A percentile compares a stretch with the other conserved stretches of the same genome.
Evolutionary conservation across 2,888 invertebrate genomes (phyloP).

Genomic region (Drosophila pullipes): DNA sequence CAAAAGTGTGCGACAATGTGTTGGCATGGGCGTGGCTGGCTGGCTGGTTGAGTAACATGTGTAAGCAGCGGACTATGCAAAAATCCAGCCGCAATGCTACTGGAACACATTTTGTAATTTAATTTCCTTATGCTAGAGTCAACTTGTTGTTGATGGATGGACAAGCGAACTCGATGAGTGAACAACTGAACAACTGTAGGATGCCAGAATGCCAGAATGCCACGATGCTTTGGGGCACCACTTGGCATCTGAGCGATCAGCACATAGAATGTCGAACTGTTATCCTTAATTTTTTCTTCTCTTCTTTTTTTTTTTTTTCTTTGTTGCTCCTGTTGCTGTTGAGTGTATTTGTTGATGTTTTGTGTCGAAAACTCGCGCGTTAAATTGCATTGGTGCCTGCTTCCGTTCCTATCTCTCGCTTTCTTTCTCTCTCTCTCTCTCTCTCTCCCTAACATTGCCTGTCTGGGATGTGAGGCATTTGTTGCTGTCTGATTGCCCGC

Average conservation of each 20-base stretch:
- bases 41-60: slow-evolving; percentile 6
- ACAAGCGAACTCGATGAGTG: slow-evolving; percentile 31
- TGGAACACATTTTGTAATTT: slow-evolving; percentile 75
- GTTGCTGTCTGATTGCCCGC: slow-evolving; percentile 81
- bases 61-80: slow-evolving; percentile 46
- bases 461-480: slow-evolving; percentile 57
- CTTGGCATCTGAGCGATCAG: slow-evolving; percentile 48
- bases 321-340: slow-evolving; percentile 1
- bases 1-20: slow-evolving; percentile 36
- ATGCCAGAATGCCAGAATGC: slow-evolving; percentile 30
- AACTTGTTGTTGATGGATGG: slow-evolving; percentile 44
- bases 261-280: slow-evolving; percentile 24
- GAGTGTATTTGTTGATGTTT: slow-evolving; percentile 24
- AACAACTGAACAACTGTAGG: slow-evolving; percentile 11
- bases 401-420: slow-evolving; percentile 12
- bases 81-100: slow-evolving; percentile 52
- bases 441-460: slow-evolving; percentile 16
- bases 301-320: slow-evolving; percentile 7
- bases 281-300: slow-evolving; percentile 36
- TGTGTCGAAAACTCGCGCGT: slow-evolving; percentile 45
- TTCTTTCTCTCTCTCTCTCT: slow-evolving; percentile 6
- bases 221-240: slow-evolving; percentile 31
- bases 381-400: slow-evolving; percentile 61
- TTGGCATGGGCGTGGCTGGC: slow-evolving; percentile 2
- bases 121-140: slow-evolving; percentile 70